Evolutionary conservation across 2,888 invertebrate species (phyloP), one percentile per base, ranked within the genome.

Genomic region (Dasypogon diadema): DNA sequence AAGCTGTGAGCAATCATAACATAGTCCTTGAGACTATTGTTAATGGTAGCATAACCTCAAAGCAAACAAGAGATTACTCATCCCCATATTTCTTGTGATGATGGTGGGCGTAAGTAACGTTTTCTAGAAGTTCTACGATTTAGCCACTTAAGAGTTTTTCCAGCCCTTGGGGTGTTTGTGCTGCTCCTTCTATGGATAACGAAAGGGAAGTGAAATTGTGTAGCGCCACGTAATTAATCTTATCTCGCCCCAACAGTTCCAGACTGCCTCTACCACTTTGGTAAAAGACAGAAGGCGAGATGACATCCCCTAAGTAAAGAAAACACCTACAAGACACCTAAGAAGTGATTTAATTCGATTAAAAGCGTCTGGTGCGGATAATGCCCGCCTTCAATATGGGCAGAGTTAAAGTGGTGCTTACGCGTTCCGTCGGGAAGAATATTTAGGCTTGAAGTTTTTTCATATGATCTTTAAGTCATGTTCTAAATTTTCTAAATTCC

Each of bases 221-320:
- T 70, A 70, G 48, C 54, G 51, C 34, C 54, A 22, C 54, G 34
- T 70, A 70, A 54, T 70, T 70, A 70, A 70, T 70, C 70, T 70
- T 70, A 70, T 70, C 70, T 70, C 30, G 34, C 34, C 21, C 54
- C 34, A 21, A 22, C 30, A 56, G 56, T 56, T 56, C 6, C 56
- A 56, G 26, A 56, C 48, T 60, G 18, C 30, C 14, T n/a, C 30
- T n/a, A 18, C 34, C n/a, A 24, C 10, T 3, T 60, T 34, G 6
- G 24, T 3, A 2, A 37, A 37, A 63, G 37, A 8, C 16, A 16
- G 37, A 12, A n/a, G n/a, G 5, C 30, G 18, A 34, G 21, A 12
- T 12, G 34, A 10, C 21, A 26, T 21, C 16, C 30, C 21, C 70
- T 10, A 24, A 70, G 70, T 34, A 30, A 54, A 34, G 8, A 54